Percentiles rank a stretch among this genome's conserved stretches.
Evolutionary conservation across 2,113 vertebrate genomes (phyloP).

Genomic region (Ginglymostoma cirratum): DNA sequence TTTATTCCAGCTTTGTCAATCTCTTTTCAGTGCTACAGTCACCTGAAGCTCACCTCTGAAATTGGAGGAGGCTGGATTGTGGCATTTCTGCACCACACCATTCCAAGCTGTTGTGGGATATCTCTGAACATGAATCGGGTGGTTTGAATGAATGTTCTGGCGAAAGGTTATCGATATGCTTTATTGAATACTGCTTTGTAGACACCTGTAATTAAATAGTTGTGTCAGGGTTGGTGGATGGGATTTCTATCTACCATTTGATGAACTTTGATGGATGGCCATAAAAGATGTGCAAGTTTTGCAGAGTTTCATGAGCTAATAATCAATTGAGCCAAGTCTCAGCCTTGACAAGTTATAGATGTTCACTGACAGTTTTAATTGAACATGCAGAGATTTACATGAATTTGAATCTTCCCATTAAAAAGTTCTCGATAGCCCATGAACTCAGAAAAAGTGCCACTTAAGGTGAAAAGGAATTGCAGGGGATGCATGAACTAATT

Average conservation of each 20-base stretch:
- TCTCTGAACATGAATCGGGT: not conserved
- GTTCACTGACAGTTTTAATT: not conserved
- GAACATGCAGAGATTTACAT: slow-evolving; percentile 8
- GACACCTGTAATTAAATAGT: not conserved
- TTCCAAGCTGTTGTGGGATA: no score
- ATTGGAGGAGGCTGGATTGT: no score
- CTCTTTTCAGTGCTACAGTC: not conserved
- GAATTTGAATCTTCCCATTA: not conserved
- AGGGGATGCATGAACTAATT: not conserved
- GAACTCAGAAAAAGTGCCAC: slow-evolving; percentile 28
- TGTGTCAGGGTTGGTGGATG: no score
- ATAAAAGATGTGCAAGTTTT: not conserved
- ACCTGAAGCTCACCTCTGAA: not conserved
- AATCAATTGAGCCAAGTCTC: not conserved
- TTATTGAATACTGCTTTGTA: not conserved
- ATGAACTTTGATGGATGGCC: slow-evolving; percentile 25
- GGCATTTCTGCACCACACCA: not conserved
- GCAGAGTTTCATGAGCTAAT: not conserved
- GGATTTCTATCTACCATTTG: not conserved
- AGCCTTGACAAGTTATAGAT: not conserved
- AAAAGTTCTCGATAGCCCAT: not conserved
- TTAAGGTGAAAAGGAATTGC: slow-evolving; percentile 10
- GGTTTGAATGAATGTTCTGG: not conserved
- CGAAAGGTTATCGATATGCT: not conserved
- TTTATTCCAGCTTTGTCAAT: not conserved